Evolutionary conservation across 2,113 vertebrate genomes (phyloP).

Genomic region (Ahaetulla prasina): DNA sequence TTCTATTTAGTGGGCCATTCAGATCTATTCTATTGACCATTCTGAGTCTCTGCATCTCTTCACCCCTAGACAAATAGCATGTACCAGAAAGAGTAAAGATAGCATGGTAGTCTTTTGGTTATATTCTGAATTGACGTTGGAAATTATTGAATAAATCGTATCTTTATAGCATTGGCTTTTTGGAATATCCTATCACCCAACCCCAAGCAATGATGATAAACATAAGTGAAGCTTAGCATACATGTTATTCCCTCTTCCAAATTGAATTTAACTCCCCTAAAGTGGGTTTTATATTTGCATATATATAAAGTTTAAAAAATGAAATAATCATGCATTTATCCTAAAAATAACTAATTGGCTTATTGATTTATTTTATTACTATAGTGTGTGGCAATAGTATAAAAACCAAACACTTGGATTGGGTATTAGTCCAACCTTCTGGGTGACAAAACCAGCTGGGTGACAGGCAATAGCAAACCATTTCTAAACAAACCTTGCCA

Average conservation of each 20-base stretch:
- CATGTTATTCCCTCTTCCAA: not conserved
- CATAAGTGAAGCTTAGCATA: not conserved
- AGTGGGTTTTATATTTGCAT: not conserved
- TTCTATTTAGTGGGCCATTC: not conserved
- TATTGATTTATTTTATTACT: not conserved
- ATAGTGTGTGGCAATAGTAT: not conserved
- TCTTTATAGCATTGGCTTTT: not conserved
- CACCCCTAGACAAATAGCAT: not conserved
- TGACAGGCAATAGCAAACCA: not conserved
- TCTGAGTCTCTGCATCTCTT: not conserved
- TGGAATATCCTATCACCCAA: not conserved
- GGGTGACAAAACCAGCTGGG: too few relatives aligned
- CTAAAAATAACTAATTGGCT: not conserved
- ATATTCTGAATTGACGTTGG: not conserved
- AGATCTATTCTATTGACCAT: not conserved
- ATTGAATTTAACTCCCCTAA: not conserved
- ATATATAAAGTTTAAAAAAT: not conserved
- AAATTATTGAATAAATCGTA: not conserved
- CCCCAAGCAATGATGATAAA: not conserved
- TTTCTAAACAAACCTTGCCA: not conserved
- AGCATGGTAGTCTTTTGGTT: not conserved
- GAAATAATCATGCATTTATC: not conserved
- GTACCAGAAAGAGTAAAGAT: not conserved
- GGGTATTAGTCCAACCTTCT: not conserved
- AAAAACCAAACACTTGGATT: not conserved